A percentile compares a stretch with the other conserved stretches of the same genome.
These are phyloP conservation scores for Graptemys geographica DNA, from an alignment of 2,797 vertebrate species.

Conservation along the genomic window DNA sequence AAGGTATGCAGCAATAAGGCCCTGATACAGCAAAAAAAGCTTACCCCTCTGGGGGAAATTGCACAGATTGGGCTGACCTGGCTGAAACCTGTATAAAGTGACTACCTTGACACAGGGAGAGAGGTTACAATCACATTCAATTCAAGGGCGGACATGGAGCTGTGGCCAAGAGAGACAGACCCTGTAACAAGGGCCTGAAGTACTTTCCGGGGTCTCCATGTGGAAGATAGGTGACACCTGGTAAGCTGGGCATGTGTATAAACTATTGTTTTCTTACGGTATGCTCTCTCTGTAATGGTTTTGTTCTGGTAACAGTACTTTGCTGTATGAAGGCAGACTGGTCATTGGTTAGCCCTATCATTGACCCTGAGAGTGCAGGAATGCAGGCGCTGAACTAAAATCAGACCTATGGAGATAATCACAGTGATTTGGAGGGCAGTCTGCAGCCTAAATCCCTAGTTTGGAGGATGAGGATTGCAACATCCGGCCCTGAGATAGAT, in stretches of 20 bases:
- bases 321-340: not conserved
- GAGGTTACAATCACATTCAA: not conserved
- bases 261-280: not conserved
- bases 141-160: not conserved
- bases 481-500: not conserved
- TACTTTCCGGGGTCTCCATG: not conserved
- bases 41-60: not conserved
- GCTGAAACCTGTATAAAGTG: not conserved
- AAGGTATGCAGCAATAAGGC: not conserved
- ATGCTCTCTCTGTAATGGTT: not conserved
- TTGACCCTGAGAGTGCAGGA: not conserved
- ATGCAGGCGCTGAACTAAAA: not conserved
- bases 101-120: not conserved
- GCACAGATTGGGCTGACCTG: not conserved
- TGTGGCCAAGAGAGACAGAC: not conserved
- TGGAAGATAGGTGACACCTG: not conserved
- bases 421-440: not conserved
- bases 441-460: not conserved
- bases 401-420: not conserved
- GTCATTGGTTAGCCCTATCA: not conserved
- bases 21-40: not conserved
- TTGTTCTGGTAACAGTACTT: not conserved
- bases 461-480: not conserved
- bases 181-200: not conserved
- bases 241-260: not conserved